Evolutionary conservation across 2,888 invertebrate species (phyloP).

Genomic region (Pandemis heparana): DNA sequence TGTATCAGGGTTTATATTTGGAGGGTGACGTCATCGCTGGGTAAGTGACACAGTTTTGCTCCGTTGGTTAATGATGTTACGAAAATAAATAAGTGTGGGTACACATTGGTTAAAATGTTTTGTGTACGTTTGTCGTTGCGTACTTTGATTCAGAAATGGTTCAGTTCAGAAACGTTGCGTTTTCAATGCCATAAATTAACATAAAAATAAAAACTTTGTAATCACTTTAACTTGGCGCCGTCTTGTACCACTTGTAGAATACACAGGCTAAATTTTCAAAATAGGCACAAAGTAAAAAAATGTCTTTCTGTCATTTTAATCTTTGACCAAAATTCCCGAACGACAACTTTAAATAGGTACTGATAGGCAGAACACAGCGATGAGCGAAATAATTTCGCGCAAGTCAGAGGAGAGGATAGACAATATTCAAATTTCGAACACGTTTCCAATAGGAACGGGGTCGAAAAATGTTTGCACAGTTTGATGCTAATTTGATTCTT

Average conservation of each 20-base stretch:
- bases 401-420: background rate
- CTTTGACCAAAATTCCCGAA: conserved; percentile 7
- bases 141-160: no score
- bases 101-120: background rate
- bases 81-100: conserved; percentile 22
- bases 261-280: background rate
- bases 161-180: background rate
- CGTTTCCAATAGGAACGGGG: conserved; percentile 10
- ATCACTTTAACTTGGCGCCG: no score
- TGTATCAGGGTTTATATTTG: conserved; percentile 76
- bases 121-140: background rate
- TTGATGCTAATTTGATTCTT: conserved; percentile 35
- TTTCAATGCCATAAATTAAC: background rate
- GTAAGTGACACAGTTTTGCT: conserved; percentile 36
- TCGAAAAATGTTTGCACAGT: conserved; percentile 25
- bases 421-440: conserved; percentile 15
- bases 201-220: no score
- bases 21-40: conserved; percentile 74
- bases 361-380: background rate
- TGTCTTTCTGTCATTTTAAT: conserved; percentile 4
- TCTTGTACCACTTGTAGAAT: background rate
- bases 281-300: background rate
- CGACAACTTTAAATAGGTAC: background rate
- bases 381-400: background rate
- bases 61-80: conserved; percentile 17